Conservation (phyloP, 2,113 vertebrate genomes). For the Telmatochromis brachygnathus region DNA sequence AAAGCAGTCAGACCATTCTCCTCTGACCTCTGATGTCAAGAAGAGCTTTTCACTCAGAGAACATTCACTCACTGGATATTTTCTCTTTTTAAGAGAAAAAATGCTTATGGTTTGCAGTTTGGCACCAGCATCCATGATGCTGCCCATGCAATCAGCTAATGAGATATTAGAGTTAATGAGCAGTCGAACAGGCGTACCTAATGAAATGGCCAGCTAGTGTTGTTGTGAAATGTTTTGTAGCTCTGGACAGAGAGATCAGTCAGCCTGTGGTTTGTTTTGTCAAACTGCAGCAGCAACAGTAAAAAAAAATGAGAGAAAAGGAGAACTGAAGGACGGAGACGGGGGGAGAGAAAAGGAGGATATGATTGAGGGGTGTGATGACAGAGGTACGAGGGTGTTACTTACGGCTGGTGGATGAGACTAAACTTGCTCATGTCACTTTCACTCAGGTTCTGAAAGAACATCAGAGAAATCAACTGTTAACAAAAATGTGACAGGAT, state of each 20-base stretch:
- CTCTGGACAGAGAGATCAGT: not conserved
- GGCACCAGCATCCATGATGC: not conserved
- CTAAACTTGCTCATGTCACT: conserved; percentile 74
- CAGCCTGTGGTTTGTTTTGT: not conserved
- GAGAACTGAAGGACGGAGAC: not conserved
- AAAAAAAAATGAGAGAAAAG: not conserved
- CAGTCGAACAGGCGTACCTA: not conserved
- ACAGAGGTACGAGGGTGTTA: not conserved
- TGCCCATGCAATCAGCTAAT: not conserved
- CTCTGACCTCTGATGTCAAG: not conserved
- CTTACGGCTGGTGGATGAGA: conserved; percentile 77
- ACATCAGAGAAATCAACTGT: not conserved
- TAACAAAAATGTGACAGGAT: not conserved
- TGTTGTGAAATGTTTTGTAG: not conserved
- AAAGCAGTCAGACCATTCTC: not conserved
- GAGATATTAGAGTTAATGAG: not conserved
- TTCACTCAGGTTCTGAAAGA: conserved; percentile 70
- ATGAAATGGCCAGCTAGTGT: not conserved
- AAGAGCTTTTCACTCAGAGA: not conserved
- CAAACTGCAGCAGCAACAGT: not conserved
- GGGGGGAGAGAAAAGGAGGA: not conserved
- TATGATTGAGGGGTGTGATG: not conserved
- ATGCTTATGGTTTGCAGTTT: not conserved
- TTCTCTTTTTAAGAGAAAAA: not conserved
- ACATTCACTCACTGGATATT: not conserved